Evolutionary conservation across 2,888 invertebrate species (phyloP).

Genomic region (Hyposoter didymator): DNA sequence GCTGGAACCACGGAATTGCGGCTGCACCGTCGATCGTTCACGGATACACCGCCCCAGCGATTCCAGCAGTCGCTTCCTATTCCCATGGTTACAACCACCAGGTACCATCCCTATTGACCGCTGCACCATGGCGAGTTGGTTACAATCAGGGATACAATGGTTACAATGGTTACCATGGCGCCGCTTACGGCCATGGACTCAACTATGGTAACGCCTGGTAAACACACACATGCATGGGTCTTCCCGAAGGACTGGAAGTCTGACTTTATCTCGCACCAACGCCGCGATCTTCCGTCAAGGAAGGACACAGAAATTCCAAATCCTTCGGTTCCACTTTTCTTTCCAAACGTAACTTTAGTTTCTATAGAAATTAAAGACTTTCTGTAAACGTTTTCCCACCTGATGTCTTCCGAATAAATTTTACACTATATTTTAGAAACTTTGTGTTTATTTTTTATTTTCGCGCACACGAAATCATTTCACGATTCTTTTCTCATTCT

Average conservation of each 20-base stretch:
- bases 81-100: constrained; percentile 72
- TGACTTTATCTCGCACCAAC: background rate
- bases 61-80: constrained; percentile 62
- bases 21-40: constrained; percentile 64
- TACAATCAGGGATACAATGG: constrained; percentile 67
- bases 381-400: constrained; percentile 36
- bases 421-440: constrained; percentile 14
- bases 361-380: constrained; percentile 39
- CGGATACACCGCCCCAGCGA: constrained; percentile 47
- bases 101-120: constrained; percentile 63
- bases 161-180: constrained; percentile 58
- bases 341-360: constrained; percentile 48
- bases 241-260: constrained; percentile 6
- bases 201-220: constrained; percentile 68
- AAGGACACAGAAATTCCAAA: constrained; percentile 28
- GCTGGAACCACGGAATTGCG: constrained; percentile 68
- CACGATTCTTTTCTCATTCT: too few relatives aligned
- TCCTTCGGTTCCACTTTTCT: constrained; percentile 20
- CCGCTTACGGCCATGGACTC: constrained; percentile 64
- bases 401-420: constrained; percentile 58
- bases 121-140: constrained; percentile 62
- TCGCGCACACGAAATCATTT: too few relatives aligned
- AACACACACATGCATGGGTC: constrained; percentile 12
- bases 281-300: background rate
- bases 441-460: too few relatives aligned